Conservation (phyloP, 2,797 vertebrate genomes). For the Ibycter americanus region DNA sequence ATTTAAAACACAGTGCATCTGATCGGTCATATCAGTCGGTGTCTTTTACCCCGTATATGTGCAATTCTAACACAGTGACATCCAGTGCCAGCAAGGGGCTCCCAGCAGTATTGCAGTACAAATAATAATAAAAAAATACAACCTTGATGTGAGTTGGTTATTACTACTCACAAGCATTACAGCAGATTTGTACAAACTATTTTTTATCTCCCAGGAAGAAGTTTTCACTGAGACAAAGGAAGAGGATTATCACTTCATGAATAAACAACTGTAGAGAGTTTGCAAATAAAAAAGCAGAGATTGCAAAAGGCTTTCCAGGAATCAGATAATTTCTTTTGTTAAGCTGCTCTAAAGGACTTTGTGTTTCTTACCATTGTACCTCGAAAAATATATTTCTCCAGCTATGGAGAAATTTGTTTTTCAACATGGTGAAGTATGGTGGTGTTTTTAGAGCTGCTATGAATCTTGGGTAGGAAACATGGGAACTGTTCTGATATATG, state of each 20-base stretch:
- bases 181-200: background rate
- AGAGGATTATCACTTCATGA: background rate
- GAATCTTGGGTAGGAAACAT: conserved; percentile 61
- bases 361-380: conserved; percentile 20
- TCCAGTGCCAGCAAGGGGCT: background rate
- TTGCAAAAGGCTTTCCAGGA: conserved; percentile 49
- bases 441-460: conserved; percentile 39
- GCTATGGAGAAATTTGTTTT: conserved; percentile 60
- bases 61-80: background rate
- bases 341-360: conserved; percentile 44
- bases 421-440: background rate
- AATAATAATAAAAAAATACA: conserved; percentile 8
- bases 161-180: background rate
- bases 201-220: conserved; percentile 33
- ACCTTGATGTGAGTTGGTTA: background rate
- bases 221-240: conserved; percentile 2
- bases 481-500: conserved; percentile 63
- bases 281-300: conserved; percentile 31
- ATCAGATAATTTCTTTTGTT: conserved; percentile 45
- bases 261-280: conserved; percentile 40
- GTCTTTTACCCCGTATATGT: accelerated
- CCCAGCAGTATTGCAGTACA: background rate
- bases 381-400: conserved; percentile 59
- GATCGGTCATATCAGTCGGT: background rate
- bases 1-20: background rate